Evolutionary conservation across 2,888 invertebrate genomes (phyloP).

Genomic region (Oxystoma pomonae): DNA sequence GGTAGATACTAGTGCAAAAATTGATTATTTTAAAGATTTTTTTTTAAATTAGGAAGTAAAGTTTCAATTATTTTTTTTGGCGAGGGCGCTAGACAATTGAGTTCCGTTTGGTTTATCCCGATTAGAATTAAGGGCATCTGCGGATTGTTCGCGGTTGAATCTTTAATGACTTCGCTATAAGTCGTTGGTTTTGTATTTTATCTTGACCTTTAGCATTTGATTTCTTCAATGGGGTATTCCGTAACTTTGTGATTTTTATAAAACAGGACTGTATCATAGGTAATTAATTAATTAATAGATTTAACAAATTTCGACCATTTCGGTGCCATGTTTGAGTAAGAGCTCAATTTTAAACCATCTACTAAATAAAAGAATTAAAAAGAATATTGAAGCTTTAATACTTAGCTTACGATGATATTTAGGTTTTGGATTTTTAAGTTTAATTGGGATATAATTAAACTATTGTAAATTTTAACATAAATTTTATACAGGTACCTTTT

Average conservation of each 20-base stretch:
- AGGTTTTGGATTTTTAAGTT: neutral
- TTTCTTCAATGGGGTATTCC: conserved; percentile 47
- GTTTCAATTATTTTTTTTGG: too few relatives aligned
- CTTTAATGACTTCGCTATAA: too few relatives aligned
- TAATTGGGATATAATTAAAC: neutral
- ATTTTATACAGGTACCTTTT: neutral
- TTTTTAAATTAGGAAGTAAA: too few relatives aligned
- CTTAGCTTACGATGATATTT: neutral
- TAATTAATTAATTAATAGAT: neutral
- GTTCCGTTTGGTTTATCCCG: too few relatives aligned
- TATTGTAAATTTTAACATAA: neutral
- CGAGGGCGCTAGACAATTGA: too few relatives aligned
- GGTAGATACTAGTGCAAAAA: too few relatives aligned
- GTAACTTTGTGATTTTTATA: conserved; percentile 41
- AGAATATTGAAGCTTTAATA: neutral
- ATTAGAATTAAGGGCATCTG: too few relatives aligned
- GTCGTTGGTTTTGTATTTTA: too few relatives aligned
- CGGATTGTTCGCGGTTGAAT: too few relatives aligned
- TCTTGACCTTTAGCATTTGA: conserved; percentile 17
- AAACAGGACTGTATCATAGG: neutral
- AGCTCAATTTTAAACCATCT: conserved; percentile 49
- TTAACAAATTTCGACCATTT: conserved; percentile 43
- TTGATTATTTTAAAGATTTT: too few relatives aligned
- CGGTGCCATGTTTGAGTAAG: conserved; percentile 50
- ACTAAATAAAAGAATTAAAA: conserved; percentile 35